phyloP scores from a whole-genome alignment of 2,113 vertebrate species.

The Bungarus multicinctus region DNA sequence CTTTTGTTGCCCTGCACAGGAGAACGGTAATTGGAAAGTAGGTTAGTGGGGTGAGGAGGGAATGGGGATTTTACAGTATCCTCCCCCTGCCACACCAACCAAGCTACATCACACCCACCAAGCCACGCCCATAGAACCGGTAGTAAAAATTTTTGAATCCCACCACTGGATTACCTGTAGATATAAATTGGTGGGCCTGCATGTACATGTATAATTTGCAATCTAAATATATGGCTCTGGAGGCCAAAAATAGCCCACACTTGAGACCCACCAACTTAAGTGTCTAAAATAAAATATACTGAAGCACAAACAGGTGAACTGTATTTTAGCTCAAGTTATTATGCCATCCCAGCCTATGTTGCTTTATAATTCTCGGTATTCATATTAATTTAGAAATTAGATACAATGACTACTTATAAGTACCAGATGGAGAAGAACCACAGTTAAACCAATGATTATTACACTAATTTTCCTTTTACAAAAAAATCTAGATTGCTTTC shows the following conservation, averaged over 20 bases:
- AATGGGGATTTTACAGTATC: no score
- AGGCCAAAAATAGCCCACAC: not conserved
- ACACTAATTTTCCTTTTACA: not conserved
- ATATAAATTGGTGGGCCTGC: not conserved
- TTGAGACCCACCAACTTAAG: not conserved
- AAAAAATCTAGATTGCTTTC: not conserved
- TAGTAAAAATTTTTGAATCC: no score
- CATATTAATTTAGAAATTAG: not conserved
- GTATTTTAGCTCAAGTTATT: not conserved
- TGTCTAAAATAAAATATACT: not conserved
- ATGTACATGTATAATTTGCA: not conserved
- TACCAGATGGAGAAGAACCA: not conserved
- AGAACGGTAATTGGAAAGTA: no score
- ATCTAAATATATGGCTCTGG: not conserved
- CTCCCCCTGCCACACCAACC: no score
- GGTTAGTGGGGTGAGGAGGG: no score
- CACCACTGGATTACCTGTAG: no score
- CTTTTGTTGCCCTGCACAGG: no score
- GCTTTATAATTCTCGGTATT: not conserved
- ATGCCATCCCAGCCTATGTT: not conserved
- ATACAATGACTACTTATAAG: not conserved
- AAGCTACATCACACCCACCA: no score
- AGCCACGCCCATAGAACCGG: no score
- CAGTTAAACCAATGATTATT: not conserved
- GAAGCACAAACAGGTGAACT: not conserved